Percentiles rank a stretch among this genome's conserved stretches.
These are phyloP conservation scores for Rhinoderma darwinii DNA, from an alignment of 2,113 vertebrate genomes.

Conservation along the genomic window DNA sequence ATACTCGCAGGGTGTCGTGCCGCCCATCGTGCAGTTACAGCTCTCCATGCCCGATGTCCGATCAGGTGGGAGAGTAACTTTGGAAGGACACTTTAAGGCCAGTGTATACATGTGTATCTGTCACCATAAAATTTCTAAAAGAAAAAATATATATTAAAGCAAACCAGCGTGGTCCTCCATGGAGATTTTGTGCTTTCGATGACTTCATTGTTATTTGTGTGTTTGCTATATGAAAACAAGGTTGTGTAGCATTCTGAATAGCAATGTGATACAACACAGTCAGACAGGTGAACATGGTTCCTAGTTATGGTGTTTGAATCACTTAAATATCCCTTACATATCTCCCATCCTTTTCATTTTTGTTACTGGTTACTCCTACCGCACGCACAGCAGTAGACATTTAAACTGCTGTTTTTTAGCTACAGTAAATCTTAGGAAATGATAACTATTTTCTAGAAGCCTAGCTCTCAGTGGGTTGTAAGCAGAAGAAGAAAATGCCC, in stretches of 20 bases:
- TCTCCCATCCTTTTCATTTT: slow-evolving; percentile 59
- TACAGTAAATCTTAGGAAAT: slow-evolving; percentile 57
- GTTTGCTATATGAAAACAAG: background rate
- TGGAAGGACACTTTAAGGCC: too few species aligned
- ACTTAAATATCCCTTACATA: slow-evolving; percentile 39
- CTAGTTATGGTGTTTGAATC: slow-evolving; percentile 57
- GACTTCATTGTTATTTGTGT: background rate
- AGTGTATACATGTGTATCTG: too few species aligned
- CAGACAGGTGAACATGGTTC: slow-evolving; percentile 54
- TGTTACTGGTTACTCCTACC: slow-evolving; percentile 51
- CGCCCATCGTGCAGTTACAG: too few species aligned
- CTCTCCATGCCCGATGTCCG: too few species aligned
- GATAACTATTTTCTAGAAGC: slow-evolving; percentile 60
- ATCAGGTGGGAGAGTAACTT: too few species aligned
- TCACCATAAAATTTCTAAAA: background rate
- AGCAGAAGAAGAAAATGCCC: slow-evolving; percentile 57
- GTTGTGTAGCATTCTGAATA: background rate
- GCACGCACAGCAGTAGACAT: slow-evolving; percentile 57
- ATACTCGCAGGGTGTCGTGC: too few species aligned
- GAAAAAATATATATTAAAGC: too few species aligned
- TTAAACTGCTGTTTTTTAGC: slow-evolving; percentile 57
- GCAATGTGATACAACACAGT: slow-evolving; percentile 24
- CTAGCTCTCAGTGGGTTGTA: slow-evolving; percentile 59
- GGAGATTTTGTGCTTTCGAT: background rate
- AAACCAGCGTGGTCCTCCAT: background rate